A percentile compares a stretch with the other conserved stretches of the same genome.
These are phyloP conservation scores for Mactromeris polynyma DNA, from an alignment of 2,888 invertebrate species.

Conservation along the genomic window DNA sequence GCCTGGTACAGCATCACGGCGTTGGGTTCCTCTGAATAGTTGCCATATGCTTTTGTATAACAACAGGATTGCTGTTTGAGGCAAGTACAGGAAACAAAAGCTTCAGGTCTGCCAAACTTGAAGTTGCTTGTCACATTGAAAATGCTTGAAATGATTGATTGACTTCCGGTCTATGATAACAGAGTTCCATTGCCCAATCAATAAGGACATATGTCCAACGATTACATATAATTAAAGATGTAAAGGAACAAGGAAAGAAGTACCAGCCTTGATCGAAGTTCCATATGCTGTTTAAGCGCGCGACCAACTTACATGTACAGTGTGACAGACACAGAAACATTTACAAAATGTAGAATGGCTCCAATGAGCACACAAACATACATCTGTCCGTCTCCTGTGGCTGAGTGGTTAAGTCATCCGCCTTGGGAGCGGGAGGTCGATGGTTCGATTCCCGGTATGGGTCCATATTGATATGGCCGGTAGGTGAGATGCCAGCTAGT, in stretches of 20 bases:
- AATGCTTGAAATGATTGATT: not conserved
- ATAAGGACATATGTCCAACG: not conserved
- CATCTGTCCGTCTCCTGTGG: too few species aligned
- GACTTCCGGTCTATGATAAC: not conserved
- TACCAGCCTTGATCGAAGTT: too few species aligned
- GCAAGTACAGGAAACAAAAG: not conserved
- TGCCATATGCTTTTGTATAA: constrained; percentile 1
- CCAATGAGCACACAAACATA: too few species aligned
- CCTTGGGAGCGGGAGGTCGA: too few species aligned
- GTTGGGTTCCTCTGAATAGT: not conserved
- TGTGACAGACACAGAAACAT: too few species aligned
- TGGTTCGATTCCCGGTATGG: too few species aligned
- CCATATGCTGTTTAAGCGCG: too few species aligned
- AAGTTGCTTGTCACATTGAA: not conserved
- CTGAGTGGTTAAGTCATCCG: too few species aligned
- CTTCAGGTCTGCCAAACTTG: not conserved
- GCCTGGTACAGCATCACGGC: not conserved
- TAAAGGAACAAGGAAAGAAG: not conserved
- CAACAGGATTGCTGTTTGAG: not conserved
- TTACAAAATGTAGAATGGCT: too few species aligned
- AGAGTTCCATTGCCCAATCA: not conserved
- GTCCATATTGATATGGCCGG: too few species aligned
- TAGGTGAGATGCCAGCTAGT: too few species aligned
- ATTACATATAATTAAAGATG: not conserved
- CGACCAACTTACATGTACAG: too few species aligned